Percentiles rank a stretch among this genome's conserved stretches.
These are phyloP conservation scores for Charina bottae DNA, from an alignment of 2,113 vertebrate genomes.

Conservation along the genomic window DNA sequence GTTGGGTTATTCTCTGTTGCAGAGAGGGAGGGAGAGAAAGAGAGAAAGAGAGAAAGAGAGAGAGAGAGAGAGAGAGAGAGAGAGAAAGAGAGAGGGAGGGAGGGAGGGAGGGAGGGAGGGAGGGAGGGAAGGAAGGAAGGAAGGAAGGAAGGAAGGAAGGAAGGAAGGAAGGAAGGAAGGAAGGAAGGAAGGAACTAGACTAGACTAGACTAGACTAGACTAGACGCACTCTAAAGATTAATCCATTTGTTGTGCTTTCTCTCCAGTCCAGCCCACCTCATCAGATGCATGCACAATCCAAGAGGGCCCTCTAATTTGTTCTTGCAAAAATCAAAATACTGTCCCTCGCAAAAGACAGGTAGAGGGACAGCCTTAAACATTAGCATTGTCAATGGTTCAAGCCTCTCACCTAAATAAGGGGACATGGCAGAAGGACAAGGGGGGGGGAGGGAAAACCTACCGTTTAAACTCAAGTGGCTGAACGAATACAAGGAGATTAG, in stretches of 20 bases:
- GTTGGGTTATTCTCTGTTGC: background rate
- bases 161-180: background rate
- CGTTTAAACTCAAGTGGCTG: slow-evolving; percentile 53
- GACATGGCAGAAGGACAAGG: accelerated
- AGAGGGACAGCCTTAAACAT: background rate
- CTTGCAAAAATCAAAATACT: background rate
- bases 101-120: too few relatives aligned
- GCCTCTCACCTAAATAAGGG: background rate
- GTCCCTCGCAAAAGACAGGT: background rate
- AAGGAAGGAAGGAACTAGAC: background rate
- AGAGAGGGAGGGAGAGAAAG: background rate
- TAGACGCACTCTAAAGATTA: background rate
- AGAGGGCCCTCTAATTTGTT: background rate
- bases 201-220: too few relatives aligned
- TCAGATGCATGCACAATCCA: too few relatives aligned
- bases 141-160: background rate
- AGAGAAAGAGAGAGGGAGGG: background rate
- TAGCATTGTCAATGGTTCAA: too few relatives aligned
- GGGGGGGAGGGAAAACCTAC: background rate
- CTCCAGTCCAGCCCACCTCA: background rate
- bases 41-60: background rate
- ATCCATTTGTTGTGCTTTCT: background rate
- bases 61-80: background rate
- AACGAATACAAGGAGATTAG: slow-evolving; percentile 56
- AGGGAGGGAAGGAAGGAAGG: background rate